Evolutionary conservation across 2,888 invertebrate genomes (phyloP), one percentile per base, ranked within the genome.

Genomic region (Andrena camellia): DNA sequence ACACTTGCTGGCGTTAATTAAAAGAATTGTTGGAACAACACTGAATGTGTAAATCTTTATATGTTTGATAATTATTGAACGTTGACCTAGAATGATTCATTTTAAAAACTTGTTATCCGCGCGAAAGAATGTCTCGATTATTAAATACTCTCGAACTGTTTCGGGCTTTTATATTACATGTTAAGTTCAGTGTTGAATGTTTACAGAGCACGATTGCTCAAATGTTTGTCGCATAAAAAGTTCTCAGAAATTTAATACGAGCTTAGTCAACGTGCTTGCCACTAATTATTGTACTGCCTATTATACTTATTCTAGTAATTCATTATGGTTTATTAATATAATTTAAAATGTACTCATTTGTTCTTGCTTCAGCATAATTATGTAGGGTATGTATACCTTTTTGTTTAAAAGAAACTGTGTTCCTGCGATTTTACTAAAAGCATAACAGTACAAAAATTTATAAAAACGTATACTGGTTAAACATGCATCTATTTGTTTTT

Each of bases 331-430:
- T 80, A n/a, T 82, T 75, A 23, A 48, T 48, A 1, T 66, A 23
- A 62, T 57, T 81, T 57, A 42, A 72, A 66, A 70, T 60, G 50
- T 63, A 66, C 42, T 54, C n/a, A 71, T 52, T 31, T 67, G 60
- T 57, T 66, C 8, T 23, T 52, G 64, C 48, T 81, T 68, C 17
- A 52, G n/a, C 26, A 66, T 73, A 70, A 77, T 57, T 69, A 69
- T 50, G 20, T 60, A 73, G 26, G 17, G n/a, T 57, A 50, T 57
- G 3, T 54, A 71, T 57, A 66, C 23, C 42, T 31, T 52, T 48
- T 17, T 48, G 29, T 75, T 78, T 52, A 26, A 48, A 42, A 17
- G 42, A 68, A 72, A 71, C 62, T 67, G 42, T 54, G 26, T 63
- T 29, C 57, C 59, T 7, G 1, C 50, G 1, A 78, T 57, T 66